Conservation (phyloP, 2,113 vertebrate species). For the Fregata magnificens region DNA sequence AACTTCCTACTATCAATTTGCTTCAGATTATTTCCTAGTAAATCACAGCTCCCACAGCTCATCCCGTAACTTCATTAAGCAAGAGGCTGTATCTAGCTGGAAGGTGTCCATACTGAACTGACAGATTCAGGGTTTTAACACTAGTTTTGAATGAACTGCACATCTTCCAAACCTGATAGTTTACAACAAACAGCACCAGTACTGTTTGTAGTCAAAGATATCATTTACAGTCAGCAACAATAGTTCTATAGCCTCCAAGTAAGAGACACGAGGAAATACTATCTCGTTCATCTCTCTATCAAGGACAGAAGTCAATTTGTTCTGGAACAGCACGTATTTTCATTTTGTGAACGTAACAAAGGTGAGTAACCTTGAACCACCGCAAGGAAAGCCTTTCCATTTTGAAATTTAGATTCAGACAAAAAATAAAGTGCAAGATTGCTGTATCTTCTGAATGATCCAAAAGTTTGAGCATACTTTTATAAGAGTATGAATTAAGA, state of each 20-base stretch:
- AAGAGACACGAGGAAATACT: background rate
- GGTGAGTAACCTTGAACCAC: background rate
- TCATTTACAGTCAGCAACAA: background rate
- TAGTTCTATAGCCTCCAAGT: background rate
- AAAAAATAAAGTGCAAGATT: background rate
- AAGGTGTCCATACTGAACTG: background rate
- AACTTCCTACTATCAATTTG: background rate
- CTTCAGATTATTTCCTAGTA: background rate
- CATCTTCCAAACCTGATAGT: background rate
- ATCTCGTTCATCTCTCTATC: background rate
- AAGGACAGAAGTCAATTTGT: slow-evolving; percentile 1
- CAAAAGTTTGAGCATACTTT: background rate
- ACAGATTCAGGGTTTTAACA: background rate
- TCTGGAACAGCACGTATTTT: background rate
- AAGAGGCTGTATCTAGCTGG: background rate
- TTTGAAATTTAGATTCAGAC: slow-evolving; percentile 1
- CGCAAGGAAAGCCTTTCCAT: background rate
- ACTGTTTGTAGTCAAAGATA: background rate
- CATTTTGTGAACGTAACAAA: background rate
- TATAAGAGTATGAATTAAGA: background rate
- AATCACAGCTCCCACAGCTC: background rate
- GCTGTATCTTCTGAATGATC: background rate
- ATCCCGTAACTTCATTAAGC: background rate
- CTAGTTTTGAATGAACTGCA: background rate
- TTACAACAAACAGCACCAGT: background rate